Evolutionary conservation across 2,888 invertebrate species (phyloP).

Genomic region (Synanthedon tipuliformis): DNA sequence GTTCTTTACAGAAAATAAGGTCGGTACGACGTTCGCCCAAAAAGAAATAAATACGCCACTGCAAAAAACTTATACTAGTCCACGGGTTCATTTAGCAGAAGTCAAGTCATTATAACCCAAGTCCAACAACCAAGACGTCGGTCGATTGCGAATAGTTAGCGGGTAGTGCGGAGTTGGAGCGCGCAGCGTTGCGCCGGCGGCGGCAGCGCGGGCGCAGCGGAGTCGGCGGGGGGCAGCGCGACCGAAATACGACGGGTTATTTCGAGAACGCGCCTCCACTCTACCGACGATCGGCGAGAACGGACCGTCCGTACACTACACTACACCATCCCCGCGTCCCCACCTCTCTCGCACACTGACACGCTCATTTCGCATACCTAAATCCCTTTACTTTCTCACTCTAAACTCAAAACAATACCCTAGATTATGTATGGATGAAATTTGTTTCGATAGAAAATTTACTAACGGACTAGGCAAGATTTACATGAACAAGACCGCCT

Average conservation of each 20-base stretch:
- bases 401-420: too few species aligned
- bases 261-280: slow-evolving; percentile 47
- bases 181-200: slow-evolving; percentile 39
- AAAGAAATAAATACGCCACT: slow-evolving; percentile 57
- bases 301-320: background rate
- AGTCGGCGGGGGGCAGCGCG: slow-evolving; percentile 36
- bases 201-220: slow-evolving; percentile 15
- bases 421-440: too few species aligned
- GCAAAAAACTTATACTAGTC: slow-evolving; percentile 62
- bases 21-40: slow-evolving; percentile 46
- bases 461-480: too few species aligned
- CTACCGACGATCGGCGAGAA: too few species aligned
- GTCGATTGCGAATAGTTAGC: slow-evolving; percentile 93
- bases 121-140: slow-evolving; percentile 88
- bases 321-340: slow-evolving; percentile 9
- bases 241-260: slow-evolving; percentile 66
- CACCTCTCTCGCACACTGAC: slow-evolving; percentile 10
- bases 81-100: slow-evolving; percentile 77
- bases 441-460: too few species aligned
- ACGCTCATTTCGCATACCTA: slow-evolving; percentile 23
- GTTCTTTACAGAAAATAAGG: slow-evolving; percentile 45
- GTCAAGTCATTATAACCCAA: slow-evolving; percentile 83
- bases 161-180: slow-evolving; percentile 74
- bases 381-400: too few species aligned
- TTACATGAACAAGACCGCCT: too few species aligned